Evolutionary conservation across 2,888 invertebrate genomes (phyloP).

Genomic region (Rugalucina vietnamica): DNA sequence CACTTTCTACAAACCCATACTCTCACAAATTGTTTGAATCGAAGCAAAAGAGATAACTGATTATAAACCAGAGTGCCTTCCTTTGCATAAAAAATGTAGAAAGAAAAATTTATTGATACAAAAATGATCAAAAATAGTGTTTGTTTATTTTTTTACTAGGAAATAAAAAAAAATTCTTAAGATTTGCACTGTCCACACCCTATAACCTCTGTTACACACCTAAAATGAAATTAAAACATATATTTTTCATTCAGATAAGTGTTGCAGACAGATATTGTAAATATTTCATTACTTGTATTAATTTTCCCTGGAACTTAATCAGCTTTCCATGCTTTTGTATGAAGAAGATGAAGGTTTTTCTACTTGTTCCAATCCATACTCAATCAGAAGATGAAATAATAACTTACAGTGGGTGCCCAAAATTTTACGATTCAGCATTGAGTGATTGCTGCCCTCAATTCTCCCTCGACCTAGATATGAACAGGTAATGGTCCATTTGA

Average conservation of each 20-base stretch:
- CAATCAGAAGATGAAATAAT: slow-evolving; percentile 12
- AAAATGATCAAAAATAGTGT: neutral
- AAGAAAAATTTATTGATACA: neutral
- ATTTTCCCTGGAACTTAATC: slow-evolving; percentile 1
- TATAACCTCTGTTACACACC: neutral
- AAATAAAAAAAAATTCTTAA: too few relatives aligned
- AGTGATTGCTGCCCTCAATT: too few relatives aligned
- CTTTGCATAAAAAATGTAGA: neutral
- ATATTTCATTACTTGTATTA: slow-evolving; percentile 9
- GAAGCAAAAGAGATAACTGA: too few relatives aligned
- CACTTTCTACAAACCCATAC: too few relatives aligned
- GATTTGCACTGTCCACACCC: too few relatives aligned
- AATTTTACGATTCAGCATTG: too few relatives aligned
- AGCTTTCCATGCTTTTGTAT: slow-evolving; percentile 6
- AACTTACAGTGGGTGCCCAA: neutral
- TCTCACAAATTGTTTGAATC: too few relatives aligned
- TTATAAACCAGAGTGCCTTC: neutral
- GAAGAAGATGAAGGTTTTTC: neutral
- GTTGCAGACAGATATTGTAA: neutral
- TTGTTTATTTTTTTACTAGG: too few relatives aligned
- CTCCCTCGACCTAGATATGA: too few relatives aligned
- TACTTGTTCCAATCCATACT: neutral
- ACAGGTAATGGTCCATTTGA: too few relatives aligned
- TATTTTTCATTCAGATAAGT: neutral
- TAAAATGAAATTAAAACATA: neutral